Evolutionary conservation across 2,797 vertebrate species (phyloP), one percentile per base, ranked within the genome.

Genomic region (Parauchenoglanis punctatus): DNA sequence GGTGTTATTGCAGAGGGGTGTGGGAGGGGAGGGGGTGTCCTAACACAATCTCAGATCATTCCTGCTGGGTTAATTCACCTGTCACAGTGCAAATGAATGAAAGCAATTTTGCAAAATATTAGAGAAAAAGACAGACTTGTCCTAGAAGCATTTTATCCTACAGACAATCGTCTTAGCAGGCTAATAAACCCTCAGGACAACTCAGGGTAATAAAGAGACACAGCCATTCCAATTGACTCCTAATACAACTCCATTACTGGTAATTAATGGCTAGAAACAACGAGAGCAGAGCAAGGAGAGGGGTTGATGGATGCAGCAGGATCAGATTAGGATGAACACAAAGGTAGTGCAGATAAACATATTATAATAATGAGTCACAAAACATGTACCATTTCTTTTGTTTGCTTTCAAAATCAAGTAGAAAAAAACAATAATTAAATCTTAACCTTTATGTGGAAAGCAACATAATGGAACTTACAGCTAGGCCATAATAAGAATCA

Each of bases 81-180:
- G 96, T 96, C 97, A 96, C 94, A 94, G 91, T 93, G 92, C 93
- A 96, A 97, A 99, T 97, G 95, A 97, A 99, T 96, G 97, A 96
- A 95, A 95, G 95, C 95, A 98, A 98, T 98, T 97, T 97, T 93
- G 94, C 95, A 95, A 97, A 97, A 97, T 97, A 97, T 98, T 96
- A 97, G 97, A 95, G 95, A 84, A 95, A 87, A 94, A 95, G 94
- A 94, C 93, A 91, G 90, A 70, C 91, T 92, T 93, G 92, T 92
- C 91, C 90, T 92, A 92, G 93, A 95, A 94, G 93, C 92, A 92
- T 95, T 95, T 95, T 93, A 94, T 95, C 93, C 92, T 90, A 86
- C 87, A 94, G 92, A 95, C 95, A 93, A 95, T 95, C 94, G 91
- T 93, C 94, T 95, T 92, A 94, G 92, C 91, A 89, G 92, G 92